Percentiles rank a stretch among this genome's conserved stretches.
phyloP scores from a whole-genome alignment of 2,797 vertebrate species.

The Scolopax rusticola region DNA sequence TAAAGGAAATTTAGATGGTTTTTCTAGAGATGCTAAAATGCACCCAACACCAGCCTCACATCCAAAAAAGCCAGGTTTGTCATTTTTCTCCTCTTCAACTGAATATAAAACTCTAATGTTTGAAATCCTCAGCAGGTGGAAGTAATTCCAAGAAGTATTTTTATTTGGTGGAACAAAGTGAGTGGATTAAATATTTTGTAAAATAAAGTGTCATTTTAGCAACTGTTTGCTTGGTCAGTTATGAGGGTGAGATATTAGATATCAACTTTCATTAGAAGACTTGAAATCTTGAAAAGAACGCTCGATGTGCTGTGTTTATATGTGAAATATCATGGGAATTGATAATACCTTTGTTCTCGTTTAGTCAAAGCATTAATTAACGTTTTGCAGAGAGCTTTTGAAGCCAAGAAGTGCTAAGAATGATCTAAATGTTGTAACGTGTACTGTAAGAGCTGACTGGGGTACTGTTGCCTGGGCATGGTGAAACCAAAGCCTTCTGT shows the following conservation, averaged over 20 bases:
- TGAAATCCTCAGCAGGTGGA: not conserved
- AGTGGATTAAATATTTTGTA: not conserved
- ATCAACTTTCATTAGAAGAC: not conserved
- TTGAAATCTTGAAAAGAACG: not conserved
- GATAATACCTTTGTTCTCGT: constrained; percentile 15
- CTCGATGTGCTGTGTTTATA: not conserved
- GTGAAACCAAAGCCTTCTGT: not conserved
- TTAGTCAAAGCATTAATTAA: constrained; percentile 25
- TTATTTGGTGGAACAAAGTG: not conserved
- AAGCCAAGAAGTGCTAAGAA: not conserved
- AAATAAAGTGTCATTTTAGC: not conserved
- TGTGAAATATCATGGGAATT: not conserved
- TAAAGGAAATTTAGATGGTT: constrained; percentile 98
- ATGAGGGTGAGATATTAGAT: not conserved
- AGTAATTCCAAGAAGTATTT: not conserved
- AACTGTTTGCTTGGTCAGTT: constrained; percentile 1
- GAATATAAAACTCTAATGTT: not conserved
- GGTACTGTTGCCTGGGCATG: not conserved
- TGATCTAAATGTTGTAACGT: not conserved
- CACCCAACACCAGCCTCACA: constrained; percentile 93
- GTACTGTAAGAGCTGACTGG: not conserved
- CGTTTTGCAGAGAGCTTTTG: constrained; percentile 38
- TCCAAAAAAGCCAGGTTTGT: constrained; percentile 93
- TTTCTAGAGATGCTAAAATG: constrained; percentile 98
- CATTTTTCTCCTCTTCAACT: not conserved